Evolutionary conservation across 2,888 invertebrate species (phyloP), one percentile per base, ranked within the genome.

Genomic region (Anoncus sp.): DNA sequence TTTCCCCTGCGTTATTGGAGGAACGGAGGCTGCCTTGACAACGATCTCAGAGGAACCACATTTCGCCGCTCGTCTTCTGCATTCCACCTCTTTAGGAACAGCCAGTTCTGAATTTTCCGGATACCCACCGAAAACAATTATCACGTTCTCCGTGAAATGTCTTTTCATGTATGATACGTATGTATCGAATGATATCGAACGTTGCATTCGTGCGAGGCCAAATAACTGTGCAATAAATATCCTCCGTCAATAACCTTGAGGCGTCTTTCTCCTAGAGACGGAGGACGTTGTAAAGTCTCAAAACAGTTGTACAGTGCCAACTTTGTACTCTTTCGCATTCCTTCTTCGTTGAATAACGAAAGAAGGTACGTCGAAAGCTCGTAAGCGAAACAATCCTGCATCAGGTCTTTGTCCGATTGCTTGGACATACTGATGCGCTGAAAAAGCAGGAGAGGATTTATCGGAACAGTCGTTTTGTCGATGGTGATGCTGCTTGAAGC

Each of bases 311-410:
- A 78, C 2, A 74, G 16, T 7, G 31, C 31, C 3, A 7, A 31
- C 51, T 80, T 75, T 12, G 55, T 75, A 18, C 59, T 47, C 63
- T 77, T 81, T 2, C 78, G 72, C 80, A 81, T 73, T 16, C 76
- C 75, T 27, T 27, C 45, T n/a, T 84, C 82, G 20, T 66, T 35
- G 55, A 82, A 80, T 12, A 83, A 55, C 12, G 80, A 77, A 16
- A 77, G 24, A 4, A 79, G 78, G 63, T 62, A 82, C 10, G 79
- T 79, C 16, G 80, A 66, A 27, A 53, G 53, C 67, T 84, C 83
- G 73, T 77, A 83, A 22, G 63, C 49, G 10, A 83, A 49, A 57
- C 73, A 75, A 6, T 65, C 18, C 40, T 75, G 40, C 6, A 1
- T 3, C 2, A 83, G 63, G 35, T 83, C 77, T 16, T 83, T 69